Evolutionary conservation across 2,888 invertebrate genomes (phyloP).

Genomic region (Cynaeus angustus): DNA sequence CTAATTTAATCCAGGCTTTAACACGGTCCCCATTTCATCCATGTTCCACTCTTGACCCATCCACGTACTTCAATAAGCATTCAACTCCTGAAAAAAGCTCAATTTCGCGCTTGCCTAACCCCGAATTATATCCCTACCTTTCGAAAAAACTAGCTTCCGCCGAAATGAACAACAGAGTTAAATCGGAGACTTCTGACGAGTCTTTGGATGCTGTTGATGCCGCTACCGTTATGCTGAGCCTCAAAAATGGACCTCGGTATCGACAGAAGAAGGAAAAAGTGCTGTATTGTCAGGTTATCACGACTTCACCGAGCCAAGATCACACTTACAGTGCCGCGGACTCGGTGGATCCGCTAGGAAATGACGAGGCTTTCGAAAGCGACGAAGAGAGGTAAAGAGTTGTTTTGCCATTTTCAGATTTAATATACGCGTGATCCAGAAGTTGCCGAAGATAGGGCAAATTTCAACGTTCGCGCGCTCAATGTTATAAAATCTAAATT

Average conservation of each 20-base stretch:
- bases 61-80: conserved; percentile 61
- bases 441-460: no score
- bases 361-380: conserved; percentile 76
- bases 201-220: conserved; percentile 86
- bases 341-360: conserved; percentile 69
- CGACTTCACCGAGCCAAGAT: conserved; percentile 92
- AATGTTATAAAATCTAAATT: no score
- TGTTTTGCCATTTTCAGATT: no score
- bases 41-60: conserved; percentile 75
- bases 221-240: conserved; percentile 90
- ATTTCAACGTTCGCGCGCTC: no score
- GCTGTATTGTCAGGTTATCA: conserved; percentile 78
- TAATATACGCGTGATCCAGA: no score
- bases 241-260: conserved; percentile 86
- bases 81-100: conserved; percentile 56
- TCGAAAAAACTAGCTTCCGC: conserved; percentile 79
- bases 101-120: conserved; percentile 77
- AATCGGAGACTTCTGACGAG: conserved; percentile 69
- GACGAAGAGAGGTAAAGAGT: conserved; percentile 72
- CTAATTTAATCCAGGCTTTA: conserved; percentile 90
- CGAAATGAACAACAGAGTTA: conserved; percentile 62
- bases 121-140: conserved; percentile 88
- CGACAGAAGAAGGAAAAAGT: conserved; percentile 58
- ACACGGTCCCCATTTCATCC: conserved; percentile 91
- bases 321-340: conserved; percentile 89